Conservation (phyloP, 2,797 vertebrate species). For the Sarcophilus harrisii region DNA sequence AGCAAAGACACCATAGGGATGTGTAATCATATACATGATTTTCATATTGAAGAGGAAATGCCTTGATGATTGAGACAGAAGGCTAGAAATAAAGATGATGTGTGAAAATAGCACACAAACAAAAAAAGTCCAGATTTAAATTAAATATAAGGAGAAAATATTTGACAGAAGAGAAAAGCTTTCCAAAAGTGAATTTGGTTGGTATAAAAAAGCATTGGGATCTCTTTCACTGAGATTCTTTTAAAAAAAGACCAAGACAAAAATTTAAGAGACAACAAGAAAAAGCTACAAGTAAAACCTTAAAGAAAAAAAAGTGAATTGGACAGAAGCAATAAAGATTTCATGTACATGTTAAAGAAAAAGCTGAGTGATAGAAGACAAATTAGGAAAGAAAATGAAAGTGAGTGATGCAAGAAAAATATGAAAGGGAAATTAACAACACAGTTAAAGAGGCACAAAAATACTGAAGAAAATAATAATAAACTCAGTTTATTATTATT, state of each 20-base stretch:
- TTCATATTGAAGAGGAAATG: background rate
- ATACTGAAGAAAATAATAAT: background rate
- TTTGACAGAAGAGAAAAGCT: background rate
- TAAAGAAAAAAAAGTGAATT: background rate
- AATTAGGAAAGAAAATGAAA: background rate
- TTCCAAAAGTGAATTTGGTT: background rate
- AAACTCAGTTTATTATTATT: too few relatives aligned
- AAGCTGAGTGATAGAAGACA: background rate
- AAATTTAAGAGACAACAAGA: too few relatives aligned
- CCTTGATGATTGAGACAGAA: background rate
- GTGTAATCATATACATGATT: background rate
- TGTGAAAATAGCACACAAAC: background rate
- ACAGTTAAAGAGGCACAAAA: background rate
- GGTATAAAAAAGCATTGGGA: background rate
- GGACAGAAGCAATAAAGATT: too few relatives aligned
- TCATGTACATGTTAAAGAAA: too few relatives aligned
- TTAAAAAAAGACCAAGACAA: too few relatives aligned
- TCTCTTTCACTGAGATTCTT: background rate
- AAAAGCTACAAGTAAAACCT: too few relatives aligned
- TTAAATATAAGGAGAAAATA: background rate
- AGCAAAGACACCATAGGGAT: too few relatives aligned
- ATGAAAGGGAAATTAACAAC: too few relatives aligned
- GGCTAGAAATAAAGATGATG: background rate
- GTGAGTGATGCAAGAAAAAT: background rate
- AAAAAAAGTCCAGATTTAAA: background rate